Percentiles rank a stretch among this genome's conserved stretches.
These are phyloP conservation scores for Podarcis siculus DNA, from an alignment of 2,797 vertebrate genomes.

Conservation along the genomic window DNA sequence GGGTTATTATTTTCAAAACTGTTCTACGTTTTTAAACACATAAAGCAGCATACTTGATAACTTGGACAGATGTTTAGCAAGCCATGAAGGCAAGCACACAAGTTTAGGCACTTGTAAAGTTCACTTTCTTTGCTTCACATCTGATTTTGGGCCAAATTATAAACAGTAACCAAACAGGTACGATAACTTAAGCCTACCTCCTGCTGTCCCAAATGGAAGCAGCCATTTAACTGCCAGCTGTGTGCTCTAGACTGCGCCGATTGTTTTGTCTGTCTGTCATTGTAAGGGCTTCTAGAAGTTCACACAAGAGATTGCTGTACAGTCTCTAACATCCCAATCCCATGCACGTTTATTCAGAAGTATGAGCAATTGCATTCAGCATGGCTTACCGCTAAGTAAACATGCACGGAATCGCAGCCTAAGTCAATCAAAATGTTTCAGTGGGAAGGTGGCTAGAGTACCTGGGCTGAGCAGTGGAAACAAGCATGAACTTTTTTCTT, in stretches of 20 bases:
- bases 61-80: neutral
- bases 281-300: no score
- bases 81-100: neutral
- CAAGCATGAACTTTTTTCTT: neutral
- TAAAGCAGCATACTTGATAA: neutral
- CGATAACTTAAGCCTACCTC: neutral
- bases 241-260: neutral
- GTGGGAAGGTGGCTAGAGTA: neutral
- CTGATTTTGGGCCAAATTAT: neutral
- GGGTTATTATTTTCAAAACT: neutral
- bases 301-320: neutral
- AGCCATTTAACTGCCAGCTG: neutral
- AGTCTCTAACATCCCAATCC: no score
- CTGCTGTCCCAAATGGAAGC: neutral
- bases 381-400: no score
- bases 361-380: no score
- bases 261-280: neutral
- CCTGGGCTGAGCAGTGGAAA: neutral
- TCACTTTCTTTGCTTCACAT: neutral
- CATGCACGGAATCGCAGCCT: no score
- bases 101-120: neutral
- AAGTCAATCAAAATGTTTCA: neutral
- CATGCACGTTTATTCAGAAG: no score
- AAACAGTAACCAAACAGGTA: neutral
- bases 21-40: neutral